Percentiles rank a stretch among this genome's conserved stretches.
Evolutionary conservation across 2,113 vertebrate genomes (phyloP).

Genomic region (Prunella fulvescens): DNA sequence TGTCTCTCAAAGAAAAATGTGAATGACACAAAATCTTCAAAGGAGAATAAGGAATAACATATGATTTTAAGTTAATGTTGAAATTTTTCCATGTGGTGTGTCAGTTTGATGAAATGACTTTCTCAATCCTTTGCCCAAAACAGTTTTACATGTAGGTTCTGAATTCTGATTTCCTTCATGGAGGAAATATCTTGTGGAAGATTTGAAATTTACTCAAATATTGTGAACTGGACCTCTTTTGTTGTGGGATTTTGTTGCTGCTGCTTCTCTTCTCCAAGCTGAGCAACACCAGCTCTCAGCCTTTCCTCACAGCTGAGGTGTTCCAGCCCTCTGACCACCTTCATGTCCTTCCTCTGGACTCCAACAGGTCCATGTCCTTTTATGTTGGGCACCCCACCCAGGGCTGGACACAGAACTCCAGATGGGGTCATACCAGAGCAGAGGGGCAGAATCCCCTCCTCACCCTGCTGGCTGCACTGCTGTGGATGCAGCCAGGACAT

Average conservation of each 20-base stretch:
- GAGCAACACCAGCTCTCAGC: background rate
- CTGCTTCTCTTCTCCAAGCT: background rate
- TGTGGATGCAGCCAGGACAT: background rate
- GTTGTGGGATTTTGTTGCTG: background rate
- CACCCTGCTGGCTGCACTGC: background rate
- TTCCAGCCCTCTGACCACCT: background rate
- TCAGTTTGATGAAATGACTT: background rate
- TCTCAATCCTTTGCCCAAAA: background rate
- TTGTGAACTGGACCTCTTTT: background rate
- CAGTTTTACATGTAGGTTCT: background rate
- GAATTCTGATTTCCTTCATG: background rate
- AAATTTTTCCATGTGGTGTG: background rate
- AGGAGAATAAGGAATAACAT: background rate
- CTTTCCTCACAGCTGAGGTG: background rate
- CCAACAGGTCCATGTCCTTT: background rate
- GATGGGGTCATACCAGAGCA: background rate
- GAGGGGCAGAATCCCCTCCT: background rate
- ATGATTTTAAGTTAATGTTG: background rate
- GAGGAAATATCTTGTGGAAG: background rate
- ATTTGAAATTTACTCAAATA: background rate
- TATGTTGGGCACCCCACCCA: rapidly evolving
- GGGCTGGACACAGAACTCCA: background rate
- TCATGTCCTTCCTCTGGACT: background rate
- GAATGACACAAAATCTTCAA: background rate
- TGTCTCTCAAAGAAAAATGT: background rate